A percentile compares a stretch with the other conserved stretches of the same genome.
Evolutionary conservation across 2,888 invertebrate species (phyloP).

Genomic region (Erynnis tages): DNA sequence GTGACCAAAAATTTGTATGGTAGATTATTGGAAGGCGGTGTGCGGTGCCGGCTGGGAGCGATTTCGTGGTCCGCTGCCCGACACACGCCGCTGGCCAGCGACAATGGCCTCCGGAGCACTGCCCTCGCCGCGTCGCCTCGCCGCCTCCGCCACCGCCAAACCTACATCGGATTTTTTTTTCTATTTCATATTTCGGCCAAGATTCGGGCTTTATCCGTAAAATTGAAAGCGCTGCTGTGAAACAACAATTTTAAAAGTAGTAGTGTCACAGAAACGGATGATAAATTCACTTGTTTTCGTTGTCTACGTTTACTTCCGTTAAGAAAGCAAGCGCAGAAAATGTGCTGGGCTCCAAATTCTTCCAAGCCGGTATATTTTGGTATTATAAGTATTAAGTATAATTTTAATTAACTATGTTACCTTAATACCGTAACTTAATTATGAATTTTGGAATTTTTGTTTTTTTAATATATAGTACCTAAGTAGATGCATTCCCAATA

Average conservation of each 20-base stretch:
- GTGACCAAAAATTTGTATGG: constrained; percentile 25
- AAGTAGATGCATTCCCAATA: too few species aligned
- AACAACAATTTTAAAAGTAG: constrained; percentile 17
- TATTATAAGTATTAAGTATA: too few species aligned
- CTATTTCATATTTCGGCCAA: constrained; percentile 61
- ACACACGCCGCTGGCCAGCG: constrained; percentile 69
- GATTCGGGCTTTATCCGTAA: constrained; percentile 26
- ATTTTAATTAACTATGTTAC: too few species aligned
- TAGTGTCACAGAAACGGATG: constrained; percentile 7
- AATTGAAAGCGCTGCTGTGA: constrained; percentile 26
- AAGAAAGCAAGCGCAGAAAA: too few species aligned
- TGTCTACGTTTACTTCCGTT: constrained; percentile 2
- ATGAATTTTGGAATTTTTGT: too few species aligned
- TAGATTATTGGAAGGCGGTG: constrained; percentile 33
- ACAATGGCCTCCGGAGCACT: constrained; percentile 68
- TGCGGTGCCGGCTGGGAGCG: constrained; percentile 52
- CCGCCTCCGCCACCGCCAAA: constrained; percentile 48
- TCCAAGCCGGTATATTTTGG: too few species aligned
- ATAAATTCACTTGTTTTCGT: constrained; percentile 12
- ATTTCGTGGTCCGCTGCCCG: constrained; percentile 74
- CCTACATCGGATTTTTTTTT: constrained; percentile 45
- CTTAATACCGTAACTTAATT: too few species aligned
- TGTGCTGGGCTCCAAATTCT: too few species aligned
- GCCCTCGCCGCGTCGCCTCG: constrained; percentile 49
- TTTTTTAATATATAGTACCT: too few species aligned